Evolutionary conservation across 2,113 vertebrate genomes (phyloP), one percentile per base, ranked within the genome.

Genomic region (Megaleporinus macrocephalus): DNA sequence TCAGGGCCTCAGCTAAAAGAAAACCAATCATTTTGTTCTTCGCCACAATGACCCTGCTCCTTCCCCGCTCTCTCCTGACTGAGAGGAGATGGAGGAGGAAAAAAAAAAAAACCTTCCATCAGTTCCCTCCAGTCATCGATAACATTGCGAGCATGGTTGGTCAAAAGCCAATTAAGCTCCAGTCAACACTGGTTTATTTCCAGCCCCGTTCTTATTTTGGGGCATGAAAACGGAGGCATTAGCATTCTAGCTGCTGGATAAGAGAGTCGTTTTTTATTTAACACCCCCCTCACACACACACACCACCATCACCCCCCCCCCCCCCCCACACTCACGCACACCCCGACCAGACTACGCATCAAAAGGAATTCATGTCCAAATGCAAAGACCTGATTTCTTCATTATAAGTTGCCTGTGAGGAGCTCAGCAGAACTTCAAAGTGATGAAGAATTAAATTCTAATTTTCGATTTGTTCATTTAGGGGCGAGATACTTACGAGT

Each of bases 381-480:
- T 85, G 88, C 84, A 84, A 84, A 76, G 61, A 86, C 44, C 77
- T 76, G 55, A 83, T 82, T 86, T 82, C 82, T 85, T 86, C 81
- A 89, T 85, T 83, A 86, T 80, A 89, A 81, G 65, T 85, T 79
- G 81, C 83, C 83, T 74, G 65, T 77, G 36, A 85, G 84, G 78
- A 78, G 74, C 65, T 73, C 63, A 76, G n/a, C 41, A 55, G 53
- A 81, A 85, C 83, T 87, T 87, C 80, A 89, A 89, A 86, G 88
- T 51, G 68, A 70, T 83, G 30, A 70, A 66, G 68, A 84, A 69
- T 80, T 61, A 36, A 88, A 73, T 83, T 76, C 73, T 74, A 83
- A n/a, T 59, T 84, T 85, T 75, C 61, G 68, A 86, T 86, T 84
- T 83, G 55, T 62, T 86, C 61, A 73, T 84, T 79, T 86, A 79